These are phyloP conservation scores for Nycticorax nycticorax DNA, from an alignment of 2,113 vertebrate species.

Conservation along the genomic window DNA sequence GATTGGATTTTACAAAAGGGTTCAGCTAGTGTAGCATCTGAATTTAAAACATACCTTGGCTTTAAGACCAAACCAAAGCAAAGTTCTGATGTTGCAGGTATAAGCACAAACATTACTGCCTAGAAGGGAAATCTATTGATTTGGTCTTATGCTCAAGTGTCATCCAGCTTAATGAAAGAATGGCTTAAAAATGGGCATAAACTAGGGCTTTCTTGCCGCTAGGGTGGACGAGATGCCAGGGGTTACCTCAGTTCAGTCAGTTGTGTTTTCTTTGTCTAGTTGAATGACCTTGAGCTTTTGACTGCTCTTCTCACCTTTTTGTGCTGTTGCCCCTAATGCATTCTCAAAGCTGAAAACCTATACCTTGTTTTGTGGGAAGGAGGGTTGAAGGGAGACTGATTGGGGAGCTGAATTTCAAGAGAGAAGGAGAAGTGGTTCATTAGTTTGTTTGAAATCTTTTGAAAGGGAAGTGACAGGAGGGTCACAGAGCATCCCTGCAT, in stretches of 20 bases:
- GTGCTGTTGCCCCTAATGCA: not conserved
- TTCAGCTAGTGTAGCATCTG: not conserved
- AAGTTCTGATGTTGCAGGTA: not conserved
- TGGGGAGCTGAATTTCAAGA: not conserved
- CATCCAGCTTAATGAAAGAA: not conserved
- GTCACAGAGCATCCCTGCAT: not conserved
- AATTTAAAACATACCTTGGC: conserved; percentile 33
- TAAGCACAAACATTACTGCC: not conserved
- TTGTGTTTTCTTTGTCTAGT: not conserved
- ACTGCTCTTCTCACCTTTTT: not conserved
- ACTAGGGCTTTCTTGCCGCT: not conserved
- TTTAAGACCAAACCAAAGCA: not conserved
- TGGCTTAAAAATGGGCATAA: not conserved
- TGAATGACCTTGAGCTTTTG: not conserved
- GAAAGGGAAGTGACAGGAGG: not conserved
- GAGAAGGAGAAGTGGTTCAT: not conserved
- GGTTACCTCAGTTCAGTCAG: not conserved
- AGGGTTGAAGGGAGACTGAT: not conserved
- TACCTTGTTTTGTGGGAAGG: not conserved
- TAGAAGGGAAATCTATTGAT: not conserved
- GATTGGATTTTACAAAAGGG: conserved; percentile 28
- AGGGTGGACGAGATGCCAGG: not conserved
- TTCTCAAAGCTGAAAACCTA: not conserved
- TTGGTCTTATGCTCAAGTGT: not conserved
- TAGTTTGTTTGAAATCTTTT: not conserved